Evolutionary conservation across 2,888 invertebrate genomes (phyloP).

Genomic region (Pollenia labialis): DNA sequence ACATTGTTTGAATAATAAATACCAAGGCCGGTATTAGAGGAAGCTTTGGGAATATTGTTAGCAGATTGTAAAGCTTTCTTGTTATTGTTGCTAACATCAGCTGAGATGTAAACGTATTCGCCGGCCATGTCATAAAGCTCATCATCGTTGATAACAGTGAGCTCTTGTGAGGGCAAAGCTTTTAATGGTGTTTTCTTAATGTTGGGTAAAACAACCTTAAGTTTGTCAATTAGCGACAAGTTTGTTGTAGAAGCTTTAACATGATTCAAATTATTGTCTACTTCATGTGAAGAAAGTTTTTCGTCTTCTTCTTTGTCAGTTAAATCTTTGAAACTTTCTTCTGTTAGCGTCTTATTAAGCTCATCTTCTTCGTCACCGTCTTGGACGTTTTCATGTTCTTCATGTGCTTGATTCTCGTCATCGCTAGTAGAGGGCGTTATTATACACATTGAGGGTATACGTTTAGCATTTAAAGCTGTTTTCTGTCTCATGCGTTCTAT

Average conservation of each 20-base stretch:
- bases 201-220: conserved; percentile 87
- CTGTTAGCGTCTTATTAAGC: conserved; percentile 79
- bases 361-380: conserved; percentile 63
- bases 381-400: conserved; percentile 49
- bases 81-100: conserved; percentile 91
- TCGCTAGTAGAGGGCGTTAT: conserved; percentile 95
- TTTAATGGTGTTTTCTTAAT: conserved; percentile 86
- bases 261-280: conserved; percentile 83
- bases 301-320: conserved; percentile 79
- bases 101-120: conserved; percentile 94
- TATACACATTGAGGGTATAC: conserved; percentile 96
- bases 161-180: conserved; percentile 82
- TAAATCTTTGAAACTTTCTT: conserved; percentile 85
- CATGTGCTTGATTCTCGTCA: conserved; percentile 87
- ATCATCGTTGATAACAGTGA: conserved; percentile 84
- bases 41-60: conserved; percentile 74
- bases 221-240: conserved; percentile 89
- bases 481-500: conserved; percentile 93
- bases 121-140: conserved; percentile 85
- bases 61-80: conserved; percentile 71
- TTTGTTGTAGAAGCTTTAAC: conserved; percentile 83
- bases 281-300: conserved; percentile 75
- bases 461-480: conserved; percentile 93
- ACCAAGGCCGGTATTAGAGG: conserved; percentile 78
- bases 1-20: conserved; percentile 89